A percentile compares a stretch with the other conserved stretches of the same genome.
Conservation (phyloP, 2,888 invertebrate genomes). For the Orchesella flavescens region DNA sequence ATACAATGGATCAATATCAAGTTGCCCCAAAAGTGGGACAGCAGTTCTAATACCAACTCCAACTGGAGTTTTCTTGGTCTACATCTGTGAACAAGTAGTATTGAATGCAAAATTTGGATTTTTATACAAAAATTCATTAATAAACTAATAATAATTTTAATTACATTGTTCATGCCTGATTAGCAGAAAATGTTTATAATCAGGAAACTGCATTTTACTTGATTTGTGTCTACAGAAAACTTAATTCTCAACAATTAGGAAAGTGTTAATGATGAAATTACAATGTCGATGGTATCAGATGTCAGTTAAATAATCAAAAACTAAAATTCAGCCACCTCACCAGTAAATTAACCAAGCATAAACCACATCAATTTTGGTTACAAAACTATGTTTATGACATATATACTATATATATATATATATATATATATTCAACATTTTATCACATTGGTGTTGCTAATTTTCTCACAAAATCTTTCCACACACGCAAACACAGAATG, state of each 20-base stretch:
- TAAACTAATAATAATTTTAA: neutral
- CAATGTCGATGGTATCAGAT: too few species aligned
- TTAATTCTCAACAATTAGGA: neutral
- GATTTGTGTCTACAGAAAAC: neutral
- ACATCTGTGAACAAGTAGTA: neutral
- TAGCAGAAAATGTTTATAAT: too few species aligned
- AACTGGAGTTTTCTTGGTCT: too few species aligned
- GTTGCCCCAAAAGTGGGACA: too few species aligned
- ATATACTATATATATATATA: neutral
- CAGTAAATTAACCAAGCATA: slow-evolving; percentile 19
- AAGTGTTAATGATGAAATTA: too few species aligned
- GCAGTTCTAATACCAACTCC: too few species aligned
- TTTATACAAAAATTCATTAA: neutral
- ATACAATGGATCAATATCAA: too few species aligned
- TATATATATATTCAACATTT: neutral
- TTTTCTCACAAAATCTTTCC: slow-evolving; percentile 47
- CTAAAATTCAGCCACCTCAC: neutral
- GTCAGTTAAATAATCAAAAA: too few species aligned
- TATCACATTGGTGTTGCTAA: neutral
- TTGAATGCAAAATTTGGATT: neutral
- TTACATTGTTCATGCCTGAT: too few species aligned
- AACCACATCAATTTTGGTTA: slow-evolving; percentile 10
- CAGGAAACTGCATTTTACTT: too few species aligned
- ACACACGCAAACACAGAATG: slow-evolving; percentile 4
- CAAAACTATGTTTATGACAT: too few species aligned